Evolutionary conservation across 2,797 vertebrate genomes (phyloP).

Genomic region (Odontamblyopus rebecca): DNA sequence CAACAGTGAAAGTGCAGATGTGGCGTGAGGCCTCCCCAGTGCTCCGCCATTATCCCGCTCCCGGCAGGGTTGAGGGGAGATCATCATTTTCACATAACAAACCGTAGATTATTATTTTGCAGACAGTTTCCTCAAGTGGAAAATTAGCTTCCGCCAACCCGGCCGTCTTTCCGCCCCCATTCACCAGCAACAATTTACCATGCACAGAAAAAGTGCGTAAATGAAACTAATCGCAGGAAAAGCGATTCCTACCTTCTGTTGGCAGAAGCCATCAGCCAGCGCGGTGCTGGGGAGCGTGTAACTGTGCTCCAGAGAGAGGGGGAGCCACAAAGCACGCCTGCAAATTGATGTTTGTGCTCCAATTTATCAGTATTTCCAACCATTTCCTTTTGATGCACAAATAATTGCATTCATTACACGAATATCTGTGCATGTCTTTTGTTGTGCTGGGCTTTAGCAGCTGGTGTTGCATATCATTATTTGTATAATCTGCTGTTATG

Average conservation of each 20-base stretch:
- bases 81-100: constrained; percentile 77
- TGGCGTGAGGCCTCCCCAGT: constrained; percentile 52
- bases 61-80: constrained; percentile 58
- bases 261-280: constrained; percentile 57
- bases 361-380: constrained; percentile 50
- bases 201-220: constrained; percentile 58
- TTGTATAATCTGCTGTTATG: constrained; percentile 31
- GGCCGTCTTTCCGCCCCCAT: constrained; percentile 50
- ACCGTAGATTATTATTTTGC: constrained; percentile 77
- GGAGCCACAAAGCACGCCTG: constrained; percentile 28
- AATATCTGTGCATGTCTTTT: constrained; percentile 41
- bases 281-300: constrained; percentile 34
- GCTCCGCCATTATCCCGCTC: constrained; percentile 74
- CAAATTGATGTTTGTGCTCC: constrained; percentile 46
- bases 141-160: constrained; percentile 71
- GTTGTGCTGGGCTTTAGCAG: constrained; percentile 47
- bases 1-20: constrained; percentile 54
- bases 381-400: constrained; percentile 49
- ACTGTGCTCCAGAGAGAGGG: constrained; percentile 30
- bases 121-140: constrained; percentile 76
- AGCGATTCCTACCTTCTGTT: constrained; percentile 62
- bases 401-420: constrained; percentile 57
- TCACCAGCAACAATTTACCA: constrained; percentile 58
- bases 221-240: constrained; percentile 70
- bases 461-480: constrained; percentile 53